These are phyloP conservation scores for Drosophila ochracea DNA, from an alignment of 2,888 invertebrate species.

Conservation along the genomic window DNA sequence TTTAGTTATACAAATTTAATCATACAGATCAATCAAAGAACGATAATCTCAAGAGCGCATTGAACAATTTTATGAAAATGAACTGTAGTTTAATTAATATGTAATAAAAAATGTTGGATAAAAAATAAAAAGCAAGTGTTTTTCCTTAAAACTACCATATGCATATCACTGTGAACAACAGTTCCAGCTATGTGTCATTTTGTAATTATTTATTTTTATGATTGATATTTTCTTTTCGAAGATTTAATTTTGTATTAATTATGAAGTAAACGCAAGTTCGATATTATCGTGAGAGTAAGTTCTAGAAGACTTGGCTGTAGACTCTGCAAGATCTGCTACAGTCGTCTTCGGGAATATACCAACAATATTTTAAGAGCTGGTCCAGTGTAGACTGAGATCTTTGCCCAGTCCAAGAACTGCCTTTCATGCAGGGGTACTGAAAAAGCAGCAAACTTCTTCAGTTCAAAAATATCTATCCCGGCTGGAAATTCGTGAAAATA, in stretches of 20 bases:
- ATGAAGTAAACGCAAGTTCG: too few species aligned
- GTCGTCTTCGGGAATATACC: not conserved
- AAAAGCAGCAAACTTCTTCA: not conserved
- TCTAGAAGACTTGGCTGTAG: not conserved
- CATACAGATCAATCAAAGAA: slow-evolving; percentile 37
- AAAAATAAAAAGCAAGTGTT: slow-evolving; percentile 41
- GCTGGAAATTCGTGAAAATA: not conserved
- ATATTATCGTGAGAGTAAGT: not conserved
- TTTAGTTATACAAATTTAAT: slow-evolving; percentile 64
- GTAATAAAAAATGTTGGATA: slow-evolving; percentile 76
- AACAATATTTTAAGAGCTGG: too few species aligned
- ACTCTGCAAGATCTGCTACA: not conserved
- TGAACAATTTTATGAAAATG: slow-evolving; percentile 73
- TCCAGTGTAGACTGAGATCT: too few species aligned
- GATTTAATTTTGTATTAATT: too few species aligned
- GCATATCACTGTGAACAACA: too few species aligned
- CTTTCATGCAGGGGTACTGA: not conserved
- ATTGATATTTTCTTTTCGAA: too few species aligned
- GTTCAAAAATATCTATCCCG: not conserved
- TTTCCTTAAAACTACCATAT: not conserved
- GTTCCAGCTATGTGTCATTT: too few species aligned
- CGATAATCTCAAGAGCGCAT: slow-evolving; percentile 67
- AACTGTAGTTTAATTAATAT: slow-evolving; percentile 67
- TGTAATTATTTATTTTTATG: too few species aligned
- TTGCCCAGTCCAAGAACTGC: too few species aligned